Conservation (phyloP, 2,797 vertebrate genomes). For the Cryptoprocta ferox region DNA sequence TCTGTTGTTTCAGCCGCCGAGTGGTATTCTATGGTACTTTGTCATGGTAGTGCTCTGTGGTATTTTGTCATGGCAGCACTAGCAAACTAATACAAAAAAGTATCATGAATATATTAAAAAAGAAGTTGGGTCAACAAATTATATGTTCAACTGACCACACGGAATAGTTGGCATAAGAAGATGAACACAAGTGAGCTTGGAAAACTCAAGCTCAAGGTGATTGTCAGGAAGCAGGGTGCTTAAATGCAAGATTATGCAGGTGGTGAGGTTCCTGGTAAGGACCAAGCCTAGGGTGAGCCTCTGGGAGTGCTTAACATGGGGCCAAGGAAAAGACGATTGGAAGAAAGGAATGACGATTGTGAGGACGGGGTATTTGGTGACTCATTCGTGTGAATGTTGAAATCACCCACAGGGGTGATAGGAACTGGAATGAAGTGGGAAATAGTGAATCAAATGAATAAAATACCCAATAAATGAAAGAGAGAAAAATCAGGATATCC, state of each 20-base stretch:
- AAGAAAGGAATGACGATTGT: background rate
- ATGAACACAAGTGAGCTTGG: background rate
- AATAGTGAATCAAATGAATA: background rate
- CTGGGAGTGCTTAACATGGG: background rate
- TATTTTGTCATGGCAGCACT: background rate
- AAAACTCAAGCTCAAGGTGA: too few relatives aligned
- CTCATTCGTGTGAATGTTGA: background rate
- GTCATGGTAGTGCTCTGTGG: background rate
- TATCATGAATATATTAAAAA: background rate
- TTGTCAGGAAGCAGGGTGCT: background rate
- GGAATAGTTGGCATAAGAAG: background rate
- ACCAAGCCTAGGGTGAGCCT: background rate
- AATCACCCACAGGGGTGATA: background rate
- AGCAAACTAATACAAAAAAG: background rate
- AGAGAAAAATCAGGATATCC: background rate
- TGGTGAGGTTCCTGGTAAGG: background rate
- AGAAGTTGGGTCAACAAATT: background rate
- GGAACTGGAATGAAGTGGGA: background rate
- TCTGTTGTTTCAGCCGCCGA: background rate
- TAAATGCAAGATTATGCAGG: background rate
- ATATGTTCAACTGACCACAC: background rate
- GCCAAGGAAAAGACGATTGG: background rate
- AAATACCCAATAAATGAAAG: background rate
- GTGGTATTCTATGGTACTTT: background rate
- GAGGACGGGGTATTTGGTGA: background rate